Evolutionary conservation across 2,113 vertebrate species (phyloP).

Genomic region (Rhinoptilus africanus): DNA sequence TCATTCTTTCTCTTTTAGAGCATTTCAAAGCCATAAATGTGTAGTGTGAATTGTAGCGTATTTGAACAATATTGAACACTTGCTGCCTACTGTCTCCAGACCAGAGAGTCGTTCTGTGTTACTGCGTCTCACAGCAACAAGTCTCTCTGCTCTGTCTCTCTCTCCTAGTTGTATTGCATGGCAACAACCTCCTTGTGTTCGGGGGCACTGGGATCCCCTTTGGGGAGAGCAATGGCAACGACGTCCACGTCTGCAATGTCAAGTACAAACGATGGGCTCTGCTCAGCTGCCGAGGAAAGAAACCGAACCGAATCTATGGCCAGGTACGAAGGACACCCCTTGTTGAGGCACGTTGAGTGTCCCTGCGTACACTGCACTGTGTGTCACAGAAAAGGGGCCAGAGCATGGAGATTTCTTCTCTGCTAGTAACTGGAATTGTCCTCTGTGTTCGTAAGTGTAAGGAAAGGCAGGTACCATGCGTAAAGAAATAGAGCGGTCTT

Average conservation of each 20-base stretch:
- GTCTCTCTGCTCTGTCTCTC: not conserved
- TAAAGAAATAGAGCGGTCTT: rapidly evolving
- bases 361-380: rapidly evolving
- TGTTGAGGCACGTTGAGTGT: rapidly evolving
- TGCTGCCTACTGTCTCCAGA: not conserved
- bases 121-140: not conserved
- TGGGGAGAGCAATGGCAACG: conserved; percentile 95
- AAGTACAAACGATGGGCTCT: conserved; percentile 96
- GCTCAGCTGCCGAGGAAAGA: conserved; percentile 94
- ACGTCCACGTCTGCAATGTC: conserved; percentile 95
- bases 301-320: conserved; percentile 94
- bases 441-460: rapidly evolving
- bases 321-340: conserved; percentile 75
- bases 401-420: rapidly evolving
- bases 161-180: conserved; percentile 88
- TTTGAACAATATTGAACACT: rapidly evolving
- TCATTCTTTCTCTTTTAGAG: not conserved
- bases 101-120: rapidly evolving
- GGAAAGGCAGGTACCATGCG: not conserved
- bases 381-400: not conserved
- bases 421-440: rapidly evolving
- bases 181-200: conserved; percentile 96
- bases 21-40: not conserved
- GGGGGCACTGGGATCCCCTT: conserved; percentile 97
- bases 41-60: not conserved